A percentile compares a stretch with the other conserved stretches of the same genome.
Evolutionary conservation across 2,888 invertebrate genomes (phyloP).

Genomic region (Macrophya alboannulata): DNA sequence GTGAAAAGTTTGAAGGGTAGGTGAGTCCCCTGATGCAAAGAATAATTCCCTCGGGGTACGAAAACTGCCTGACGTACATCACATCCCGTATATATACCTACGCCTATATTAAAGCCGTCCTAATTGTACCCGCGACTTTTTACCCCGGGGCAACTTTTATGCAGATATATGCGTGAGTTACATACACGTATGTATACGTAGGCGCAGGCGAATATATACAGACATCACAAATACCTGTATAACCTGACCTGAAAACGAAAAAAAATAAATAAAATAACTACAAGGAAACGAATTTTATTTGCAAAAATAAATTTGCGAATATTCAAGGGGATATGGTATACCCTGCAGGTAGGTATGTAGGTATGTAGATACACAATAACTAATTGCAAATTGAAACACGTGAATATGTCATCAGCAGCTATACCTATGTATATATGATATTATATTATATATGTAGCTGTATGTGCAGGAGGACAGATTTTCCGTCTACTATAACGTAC

Average conservation of each 20-base stretch:
- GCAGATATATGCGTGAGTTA: neutral
- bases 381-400: neutral
- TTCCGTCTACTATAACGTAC: neutral
- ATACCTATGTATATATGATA: too few species aligned
- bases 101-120: neutral
- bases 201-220: neutral
- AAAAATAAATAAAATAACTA: neutral
- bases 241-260: neutral
- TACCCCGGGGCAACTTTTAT: neutral
- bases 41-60: conserved; percentile 28
- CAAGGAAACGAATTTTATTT: too few species aligned
- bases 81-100: conserved; percentile 14
- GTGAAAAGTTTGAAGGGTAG: neutral
- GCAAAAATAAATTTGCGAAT: too few species aligned
- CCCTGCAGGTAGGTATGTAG: too few species aligned
- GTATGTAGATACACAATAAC: too few species aligned
- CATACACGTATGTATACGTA: neutral
- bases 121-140: conserved; percentile 30
- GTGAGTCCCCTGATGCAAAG: neutral
- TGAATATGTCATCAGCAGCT: neutral
- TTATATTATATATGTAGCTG: too few species aligned
- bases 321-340: too few species aligned
- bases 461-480: neutral
- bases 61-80: conserved; percentile 20
- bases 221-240: neutral